Evolutionary conservation across 2,888 invertebrate species (phyloP).

Genomic region (Drosophila nigricruria): DNA sequence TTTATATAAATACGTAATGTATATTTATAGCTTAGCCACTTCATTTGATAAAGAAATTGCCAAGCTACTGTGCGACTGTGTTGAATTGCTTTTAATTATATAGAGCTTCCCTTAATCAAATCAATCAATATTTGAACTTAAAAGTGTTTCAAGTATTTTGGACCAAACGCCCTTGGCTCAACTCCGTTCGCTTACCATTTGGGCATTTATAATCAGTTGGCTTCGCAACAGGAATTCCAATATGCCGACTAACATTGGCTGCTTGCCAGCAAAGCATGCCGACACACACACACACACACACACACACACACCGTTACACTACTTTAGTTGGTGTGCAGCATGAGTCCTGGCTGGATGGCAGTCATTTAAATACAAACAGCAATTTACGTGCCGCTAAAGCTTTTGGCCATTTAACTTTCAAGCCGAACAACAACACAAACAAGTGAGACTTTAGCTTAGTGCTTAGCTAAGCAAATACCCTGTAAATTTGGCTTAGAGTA

Average conservation of each 20-base stretch:
- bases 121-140: slow-evolving; percentile 9
- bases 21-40: not conserved
- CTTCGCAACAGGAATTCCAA: slow-evolving; percentile 24
- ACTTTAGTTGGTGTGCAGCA: not conserved
- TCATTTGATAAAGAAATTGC: not conserved
- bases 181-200: not conserved
- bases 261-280: slow-evolving; percentile 6
- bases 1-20: not conserved
- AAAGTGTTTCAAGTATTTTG: slow-evolving; percentile 13
- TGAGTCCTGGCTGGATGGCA: not conserved
- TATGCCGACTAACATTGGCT: slow-evolving; percentile 18
- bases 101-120: not conserved
- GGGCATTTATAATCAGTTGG: slow-evolving; percentile 19
- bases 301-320: not conserved
- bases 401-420: slow-evolving; percentile 31
- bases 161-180: not conserved
- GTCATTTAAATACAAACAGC: slow-evolving; percentile 42
- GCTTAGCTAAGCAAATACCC: slow-evolving; percentile 11
- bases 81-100: slow-evolving; percentile 3
- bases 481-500: not conserved
- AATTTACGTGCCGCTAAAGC: slow-evolving; percentile 40
- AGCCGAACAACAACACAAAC: slow-evolving; percentile 25
- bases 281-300: slow-evolving; percentile 5
- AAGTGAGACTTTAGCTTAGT: not conserved
- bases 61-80: not conserved